phyloP scores from a whole-genome alignment of 37 sponge, comb jelly and placozoan species.

The Amphimedon queenslandica region DNA sequence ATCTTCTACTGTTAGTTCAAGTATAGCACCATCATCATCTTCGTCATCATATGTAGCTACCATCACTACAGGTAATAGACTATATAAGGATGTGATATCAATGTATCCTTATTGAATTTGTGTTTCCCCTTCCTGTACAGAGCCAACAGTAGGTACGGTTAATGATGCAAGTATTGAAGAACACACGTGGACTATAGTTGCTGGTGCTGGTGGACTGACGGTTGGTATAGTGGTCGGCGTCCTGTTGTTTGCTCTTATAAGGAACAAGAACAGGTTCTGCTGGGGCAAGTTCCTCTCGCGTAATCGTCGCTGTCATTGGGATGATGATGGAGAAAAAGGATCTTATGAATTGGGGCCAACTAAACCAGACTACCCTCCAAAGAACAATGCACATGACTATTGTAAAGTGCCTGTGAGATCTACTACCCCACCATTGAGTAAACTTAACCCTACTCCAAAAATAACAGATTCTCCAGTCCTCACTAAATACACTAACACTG shows the following conservation, averaged over 20 bases:
- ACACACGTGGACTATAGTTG: conserved; percentile 34
- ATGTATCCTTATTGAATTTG: background rate
- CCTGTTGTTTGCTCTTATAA: conserved; percentile 16
- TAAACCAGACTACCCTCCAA: background rate
- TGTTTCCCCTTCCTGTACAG: background rate
- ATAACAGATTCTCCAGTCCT: background rate
- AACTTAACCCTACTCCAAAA: background rate
- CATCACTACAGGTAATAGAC: background rate
- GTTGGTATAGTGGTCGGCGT: conserved; percentile 30
- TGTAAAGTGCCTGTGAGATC: background rate
- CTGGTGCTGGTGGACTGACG: conserved; percentile 10
- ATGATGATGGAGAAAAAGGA: background rate
- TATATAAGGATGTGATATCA: background rate
- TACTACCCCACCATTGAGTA: background rate
- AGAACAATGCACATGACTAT: background rate
- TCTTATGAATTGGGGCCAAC: background rate
- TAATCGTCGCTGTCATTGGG: background rate
- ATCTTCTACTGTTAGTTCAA: background rate
- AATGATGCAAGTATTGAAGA: background rate
- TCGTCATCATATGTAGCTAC: too few species aligned
- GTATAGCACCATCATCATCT: too few species aligned
- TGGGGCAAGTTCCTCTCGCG: background rate
- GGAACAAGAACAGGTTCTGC: background rate
- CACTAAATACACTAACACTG: background rate
- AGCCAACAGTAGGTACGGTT: background rate